A percentile compares a stretch with the other conserved stretches of the same genome.
Conservation (phyloP, 2,797 vertebrate species). For the Sebastes jordani region DNA sequence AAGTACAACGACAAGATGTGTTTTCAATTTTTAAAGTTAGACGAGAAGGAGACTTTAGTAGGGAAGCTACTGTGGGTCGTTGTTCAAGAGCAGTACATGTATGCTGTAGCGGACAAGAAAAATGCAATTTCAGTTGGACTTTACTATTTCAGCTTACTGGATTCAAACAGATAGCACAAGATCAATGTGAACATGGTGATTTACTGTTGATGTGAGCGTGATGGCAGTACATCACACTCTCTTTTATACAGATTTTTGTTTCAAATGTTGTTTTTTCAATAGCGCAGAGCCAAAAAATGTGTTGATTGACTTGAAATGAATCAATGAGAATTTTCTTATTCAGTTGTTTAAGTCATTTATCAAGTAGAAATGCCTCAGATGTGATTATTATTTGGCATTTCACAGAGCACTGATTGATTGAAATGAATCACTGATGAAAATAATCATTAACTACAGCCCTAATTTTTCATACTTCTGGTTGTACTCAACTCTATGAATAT, state of each 20-base stretch:
- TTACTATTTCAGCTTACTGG: neutral
- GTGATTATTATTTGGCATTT: neutral
- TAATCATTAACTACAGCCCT: neutral
- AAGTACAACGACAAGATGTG: neutral
- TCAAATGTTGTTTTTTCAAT: neutral
- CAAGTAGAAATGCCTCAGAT: neutral
- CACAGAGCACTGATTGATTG: neutral
- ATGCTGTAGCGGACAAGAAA: no score
- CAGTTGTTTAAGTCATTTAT: neutral
- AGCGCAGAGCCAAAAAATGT: neutral
- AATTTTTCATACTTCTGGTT: neutral
- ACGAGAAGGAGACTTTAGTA: neutral
- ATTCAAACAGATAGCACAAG: slow-evolving; percentile 15
- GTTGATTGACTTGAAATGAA: neutral
- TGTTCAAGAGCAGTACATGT: neutral
- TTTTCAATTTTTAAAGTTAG: neutral
- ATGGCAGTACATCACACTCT: neutral
- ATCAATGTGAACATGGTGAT: neutral
- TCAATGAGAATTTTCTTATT: neutral
- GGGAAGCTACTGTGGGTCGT: neutral
- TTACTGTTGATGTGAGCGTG: neutral
- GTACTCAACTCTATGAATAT: neutral
- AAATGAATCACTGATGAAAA: neutral
- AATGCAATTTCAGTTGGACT: neutral
- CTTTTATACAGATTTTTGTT: neutral